Percentiles rank a stretch among this genome's conserved stretches.
phyloP scores from a whole-genome alignment of 2,113 vertebrate species.

The Tetrax tetrax region DNA sequence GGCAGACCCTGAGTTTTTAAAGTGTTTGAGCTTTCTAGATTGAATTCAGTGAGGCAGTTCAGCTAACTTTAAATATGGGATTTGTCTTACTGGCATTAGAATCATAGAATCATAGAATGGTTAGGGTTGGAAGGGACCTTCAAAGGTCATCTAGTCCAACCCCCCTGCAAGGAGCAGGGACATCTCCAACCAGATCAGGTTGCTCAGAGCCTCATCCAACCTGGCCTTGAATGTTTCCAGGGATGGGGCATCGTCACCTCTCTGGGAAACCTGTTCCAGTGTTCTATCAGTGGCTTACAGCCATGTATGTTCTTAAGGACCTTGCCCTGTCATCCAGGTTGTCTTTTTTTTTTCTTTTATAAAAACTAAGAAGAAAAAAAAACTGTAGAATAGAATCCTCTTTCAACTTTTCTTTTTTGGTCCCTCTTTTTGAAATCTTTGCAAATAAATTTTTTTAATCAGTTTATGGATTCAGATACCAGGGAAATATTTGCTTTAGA shows the following conservation, averaged over 20 bases:
- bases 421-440: neutral
- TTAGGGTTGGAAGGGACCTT: too few species aligned
- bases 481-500: neutral
- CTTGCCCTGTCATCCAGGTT: neutral
- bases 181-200: too few species aligned
- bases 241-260: too few species aligned
- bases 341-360: neutral
- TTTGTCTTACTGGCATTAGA: neutral
- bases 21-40: neutral
- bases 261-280: too few species aligned
- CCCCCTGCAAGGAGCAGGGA: too few species aligned
- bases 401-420: neutral
- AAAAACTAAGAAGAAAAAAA: neutral
- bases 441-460: neutral
- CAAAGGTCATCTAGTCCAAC: too few species aligned
- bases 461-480: neutral
- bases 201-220: too few species aligned
- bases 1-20: neutral
- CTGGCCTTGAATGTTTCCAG: too few species aligned
- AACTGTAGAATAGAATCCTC: neutral
- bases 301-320: neutral
- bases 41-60: neutral
- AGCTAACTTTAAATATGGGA: neutral
- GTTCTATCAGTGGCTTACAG: neutral
- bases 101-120: too few species aligned